These are phyloP conservation scores for Amphiprion ocellaris DNA, from an alignment of 2,113 vertebrate genomes.

Conservation along the genomic window DNA sequence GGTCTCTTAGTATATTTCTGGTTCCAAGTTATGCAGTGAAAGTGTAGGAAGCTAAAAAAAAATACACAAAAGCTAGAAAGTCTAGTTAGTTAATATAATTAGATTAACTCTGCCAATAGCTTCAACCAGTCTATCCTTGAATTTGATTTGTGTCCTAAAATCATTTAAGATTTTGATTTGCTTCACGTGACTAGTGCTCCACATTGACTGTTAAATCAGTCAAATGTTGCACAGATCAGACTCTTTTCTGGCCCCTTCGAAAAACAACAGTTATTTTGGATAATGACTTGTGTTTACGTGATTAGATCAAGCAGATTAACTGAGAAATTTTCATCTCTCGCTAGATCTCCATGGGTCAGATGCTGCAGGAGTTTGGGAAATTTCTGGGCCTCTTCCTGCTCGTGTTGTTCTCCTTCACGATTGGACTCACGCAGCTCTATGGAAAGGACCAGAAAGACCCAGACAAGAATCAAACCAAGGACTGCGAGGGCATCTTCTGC, in stretches of 20 bases:
- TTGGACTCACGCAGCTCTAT: constrained; percentile 96
- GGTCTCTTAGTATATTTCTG: no score
- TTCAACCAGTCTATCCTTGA: no score
- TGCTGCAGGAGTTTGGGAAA: constrained; percentile 99
- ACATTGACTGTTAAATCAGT: background rate
- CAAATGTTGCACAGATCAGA: background rate
- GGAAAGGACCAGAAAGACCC: constrained; percentile 87
- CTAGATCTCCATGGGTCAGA: constrained; percentile 99
- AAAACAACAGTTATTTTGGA: background rate
- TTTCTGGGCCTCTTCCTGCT: constrained; percentile 98
- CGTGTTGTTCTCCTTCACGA: constrained; percentile 98
- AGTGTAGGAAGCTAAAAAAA: no score
- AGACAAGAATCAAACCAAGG: constrained; percentile 75
- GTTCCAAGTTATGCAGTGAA: no score
- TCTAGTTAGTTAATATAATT: no score
- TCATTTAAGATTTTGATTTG: background rate
- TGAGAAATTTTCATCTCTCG: background rate
- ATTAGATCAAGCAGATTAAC: constrained; percentile 26
- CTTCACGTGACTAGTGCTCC: no score
- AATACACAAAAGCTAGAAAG: no score
- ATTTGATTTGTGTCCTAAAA: background rate
- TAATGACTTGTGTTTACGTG: no score
- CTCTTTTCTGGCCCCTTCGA: background rate
- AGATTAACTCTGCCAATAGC: no score
- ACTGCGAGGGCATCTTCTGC: constrained; percentile 97